phyloP scores from a whole-genome alignment of 2,888 invertebrate genomes.

The Drosophila imparisetae region DNA sequence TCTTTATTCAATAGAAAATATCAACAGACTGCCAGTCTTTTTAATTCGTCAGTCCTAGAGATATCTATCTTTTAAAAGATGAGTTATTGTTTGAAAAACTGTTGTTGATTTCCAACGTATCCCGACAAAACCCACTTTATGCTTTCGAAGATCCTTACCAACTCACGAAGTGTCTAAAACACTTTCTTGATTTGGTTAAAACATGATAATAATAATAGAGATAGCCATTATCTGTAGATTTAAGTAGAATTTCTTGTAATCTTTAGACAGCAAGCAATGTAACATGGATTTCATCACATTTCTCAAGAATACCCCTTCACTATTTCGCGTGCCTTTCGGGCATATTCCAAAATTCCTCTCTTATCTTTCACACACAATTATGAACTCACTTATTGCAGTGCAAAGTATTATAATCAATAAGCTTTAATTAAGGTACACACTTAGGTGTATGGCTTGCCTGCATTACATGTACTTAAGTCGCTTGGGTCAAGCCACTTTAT shows the following conservation, averaged over 20 bases:
- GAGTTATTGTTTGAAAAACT: background rate
- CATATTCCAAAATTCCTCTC: background rate
- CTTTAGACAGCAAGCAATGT: background rate
- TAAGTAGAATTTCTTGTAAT: background rate
- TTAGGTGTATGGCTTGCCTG: slow-evolving; percentile 37
- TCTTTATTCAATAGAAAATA: background rate
- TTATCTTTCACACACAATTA: slow-evolving; percentile 22
- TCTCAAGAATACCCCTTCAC: background rate
- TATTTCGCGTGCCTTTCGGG: background rate
- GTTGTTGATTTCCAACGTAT: background rate
- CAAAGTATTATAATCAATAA: slow-evolving; percentile 2
- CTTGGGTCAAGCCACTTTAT: slow-evolving; percentile 27
- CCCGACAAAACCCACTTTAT: background rate
- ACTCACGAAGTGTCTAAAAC: no score
- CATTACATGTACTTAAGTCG: slow-evolving; percentile 48
- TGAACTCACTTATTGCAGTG: slow-evolving; percentile 7
- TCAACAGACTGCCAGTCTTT: background rate
- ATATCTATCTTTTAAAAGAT: background rate
- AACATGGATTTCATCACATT: background rate
- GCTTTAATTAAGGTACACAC: slow-evolving; percentile 37
- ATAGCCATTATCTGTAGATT: background rate
- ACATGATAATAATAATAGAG: background rate
- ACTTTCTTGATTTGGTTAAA: background rate
- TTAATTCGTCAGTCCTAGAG: background rate
- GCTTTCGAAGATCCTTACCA: background rate